These are phyloP conservation scores for Eolophus roseicapilla DNA, from an alignment of 2,113 vertebrate genomes.

Conservation along the genomic window DNA sequence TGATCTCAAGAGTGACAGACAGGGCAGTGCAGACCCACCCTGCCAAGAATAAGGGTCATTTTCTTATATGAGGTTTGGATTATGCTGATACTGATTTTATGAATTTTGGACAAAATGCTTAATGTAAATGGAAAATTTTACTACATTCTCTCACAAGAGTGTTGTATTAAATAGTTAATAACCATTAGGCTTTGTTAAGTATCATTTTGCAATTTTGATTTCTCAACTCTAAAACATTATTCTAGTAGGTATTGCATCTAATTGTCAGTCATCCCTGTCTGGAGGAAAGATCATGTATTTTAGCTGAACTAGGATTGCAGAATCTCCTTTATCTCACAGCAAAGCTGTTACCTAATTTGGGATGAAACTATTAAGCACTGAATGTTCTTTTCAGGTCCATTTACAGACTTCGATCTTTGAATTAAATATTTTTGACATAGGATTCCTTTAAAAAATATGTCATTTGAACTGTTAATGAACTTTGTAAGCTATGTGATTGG, in stretches of 20 bases:
- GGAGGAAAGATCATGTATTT: neutral
- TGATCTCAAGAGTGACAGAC: neutral
- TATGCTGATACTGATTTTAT: neutral
- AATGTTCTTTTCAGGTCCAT: neutral
- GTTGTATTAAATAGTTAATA: conserved; percentile 18
- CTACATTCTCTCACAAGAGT: neutral
- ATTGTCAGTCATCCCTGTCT: neutral
- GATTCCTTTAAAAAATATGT: neutral
- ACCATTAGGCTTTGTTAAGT: neutral
- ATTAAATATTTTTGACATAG: neutral
- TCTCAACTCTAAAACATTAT: conserved; percentile 14
- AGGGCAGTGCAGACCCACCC: neutral
- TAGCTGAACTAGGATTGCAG: neutral
- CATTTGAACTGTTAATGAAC: neutral
- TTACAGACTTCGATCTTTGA: neutral
- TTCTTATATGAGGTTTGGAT: neutral
- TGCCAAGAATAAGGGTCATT: neutral
- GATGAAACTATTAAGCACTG: neutral
- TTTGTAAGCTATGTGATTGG: neutral
- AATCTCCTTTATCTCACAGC: neutral
- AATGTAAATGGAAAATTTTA: neutral
- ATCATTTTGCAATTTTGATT: conserved; percentile 50
- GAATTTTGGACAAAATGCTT: neutral
- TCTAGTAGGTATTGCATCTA: neutral
- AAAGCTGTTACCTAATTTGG: neutral